Base-by-base conservation (phyloP, 2,888 invertebrate species). In the Caenorhabditis becei region DNA sequence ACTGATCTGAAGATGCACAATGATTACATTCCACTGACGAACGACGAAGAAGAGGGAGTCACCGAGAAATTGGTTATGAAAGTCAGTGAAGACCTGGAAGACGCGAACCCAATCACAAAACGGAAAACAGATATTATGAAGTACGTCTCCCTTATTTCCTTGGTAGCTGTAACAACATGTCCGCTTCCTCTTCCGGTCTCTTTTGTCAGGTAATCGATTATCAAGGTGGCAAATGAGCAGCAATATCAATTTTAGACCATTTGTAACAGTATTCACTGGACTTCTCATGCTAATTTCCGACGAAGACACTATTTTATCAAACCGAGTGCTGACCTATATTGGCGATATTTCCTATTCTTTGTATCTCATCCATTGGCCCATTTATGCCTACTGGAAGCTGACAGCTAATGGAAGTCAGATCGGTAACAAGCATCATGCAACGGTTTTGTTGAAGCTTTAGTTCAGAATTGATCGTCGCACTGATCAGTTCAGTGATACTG, bases 281-380 rank as follows among this genome's bases (percentile, higher is more conserved):
- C 10, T 75, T 20, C 44, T 77, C 10, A 69, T 77, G 63, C 28
- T 70, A 3, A 0, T 77, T 10, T 65, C 70, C 4, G 35, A 58
- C 16, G 72, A 79, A 4, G 61, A 69, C 24, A 10, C 1, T 2
- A 16, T 79, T 8, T 35, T 78, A 2, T 63, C 70, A 0, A 78
- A 65, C 20, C 23, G 23, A 54, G 1, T 72, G 1, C 32, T 72
- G 23, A 71, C 66, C 8, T 79, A 79, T 37, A 62, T 79, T 20
- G 79, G 79, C 20, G 79, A 79, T 41, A 67, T 79, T 51, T 79
- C 79, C 0, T 79, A 66, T 20, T 72, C 71, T 10, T 24, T 79
- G 0, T 79, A 79, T 28, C 53, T 79, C 10, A 72, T 79, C 35
- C 79, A 79, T 35, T 79, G 79, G 79, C 79, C 79, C 16, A 51